These are phyloP conservation scores for Rhyacophila brunnea DNA, from an alignment of 1,140 invertebrate species.

Conservation along the genomic window DNA sequence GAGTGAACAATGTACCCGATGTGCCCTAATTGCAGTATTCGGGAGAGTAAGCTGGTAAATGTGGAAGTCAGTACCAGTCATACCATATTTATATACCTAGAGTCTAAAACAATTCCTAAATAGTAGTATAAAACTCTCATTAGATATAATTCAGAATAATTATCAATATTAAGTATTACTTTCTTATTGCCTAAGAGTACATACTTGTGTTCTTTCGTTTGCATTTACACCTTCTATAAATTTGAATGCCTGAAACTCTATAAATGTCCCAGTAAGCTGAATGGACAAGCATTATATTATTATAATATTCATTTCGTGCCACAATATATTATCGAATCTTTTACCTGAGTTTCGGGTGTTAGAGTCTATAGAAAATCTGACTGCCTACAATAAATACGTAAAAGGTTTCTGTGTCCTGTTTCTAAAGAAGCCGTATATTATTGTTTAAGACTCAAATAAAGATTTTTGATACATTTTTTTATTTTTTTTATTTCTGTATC, in stretches of 20 bases:
- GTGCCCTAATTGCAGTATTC: too few relatives aligned
- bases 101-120: too few relatives aligned
- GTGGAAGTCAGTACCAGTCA: too few relatives aligned
- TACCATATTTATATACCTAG: too few relatives aligned
- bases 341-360: constrained; percentile 17
- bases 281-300: constrained; percentile 11
- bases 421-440: constrained; percentile 4
- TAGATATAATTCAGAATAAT: too few relatives aligned
- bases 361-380: background rate
- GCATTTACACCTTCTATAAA: constrained; percentile 21
- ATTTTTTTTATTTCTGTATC: background rate
- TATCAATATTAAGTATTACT: too few relatives aligned
- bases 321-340: constrained; percentile 15
- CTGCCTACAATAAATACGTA: constrained; percentile 17
- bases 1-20: too few relatives aligned
- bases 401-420: constrained; percentile 13
- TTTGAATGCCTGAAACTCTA: constrained; percentile 11
- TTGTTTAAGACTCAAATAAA: constrained; percentile 6
- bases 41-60: too few relatives aligned
- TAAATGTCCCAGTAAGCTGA: constrained; percentile 14
- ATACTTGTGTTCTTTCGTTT: too few relatives aligned
- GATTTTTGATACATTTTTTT: constrained; percentile 12
- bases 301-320: constrained; percentile 1
- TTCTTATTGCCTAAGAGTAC: too few relatives aligned
- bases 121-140: too few relatives aligned